phyloP scores from a whole-genome alignment of 2,888 invertebrate genomes.

The Cryptophagus acutangulus region DNA sequence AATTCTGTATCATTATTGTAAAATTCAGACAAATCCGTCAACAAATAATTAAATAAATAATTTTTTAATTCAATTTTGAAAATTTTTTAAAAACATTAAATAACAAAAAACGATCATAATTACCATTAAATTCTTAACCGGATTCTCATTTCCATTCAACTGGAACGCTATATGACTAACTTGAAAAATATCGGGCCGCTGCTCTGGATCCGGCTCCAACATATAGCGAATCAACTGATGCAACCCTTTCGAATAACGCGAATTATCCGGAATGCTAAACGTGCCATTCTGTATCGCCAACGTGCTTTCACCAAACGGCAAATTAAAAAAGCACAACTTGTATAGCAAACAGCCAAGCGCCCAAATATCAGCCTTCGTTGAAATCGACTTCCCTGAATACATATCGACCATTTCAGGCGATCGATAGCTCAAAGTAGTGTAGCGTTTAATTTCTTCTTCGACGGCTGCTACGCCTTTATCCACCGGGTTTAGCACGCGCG shows the following conservation, averaged over 20 bases:
- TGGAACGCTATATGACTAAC: slow-evolving; percentile 70
- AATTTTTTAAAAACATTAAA: slow-evolving; percentile 4
- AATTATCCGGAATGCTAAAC: slow-evolving; percentile 78
- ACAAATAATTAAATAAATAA: too few relatives aligned
- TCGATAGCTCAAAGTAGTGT: slow-evolving; percentile 85
- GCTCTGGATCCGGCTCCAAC: slow-evolving; percentile 77
- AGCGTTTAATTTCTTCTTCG: slow-evolving; percentile 82
- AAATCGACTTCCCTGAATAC: slow-evolving; percentile 75
- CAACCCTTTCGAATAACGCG: slow-evolving; percentile 65
- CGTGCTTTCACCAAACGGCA: slow-evolving; percentile 90
- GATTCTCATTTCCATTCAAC: slow-evolving; percentile 66
- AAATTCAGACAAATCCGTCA: too few relatives aligned
- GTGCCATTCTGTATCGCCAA: slow-evolving; percentile 87
- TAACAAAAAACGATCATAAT: slow-evolving; percentile 43
- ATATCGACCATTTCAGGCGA: slow-evolving; percentile 93
- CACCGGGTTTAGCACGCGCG: slow-evolving; percentile 64
- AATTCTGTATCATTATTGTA: too few relatives aligned
- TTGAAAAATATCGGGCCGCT: slow-evolving; percentile 83
- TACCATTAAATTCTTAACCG: slow-evolving; percentile 76
- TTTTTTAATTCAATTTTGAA: too few relatives aligned
- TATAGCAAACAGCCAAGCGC: slow-evolving; percentile 84
- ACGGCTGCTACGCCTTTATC: slow-evolving; percentile 63
- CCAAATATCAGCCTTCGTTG: slow-evolving; percentile 87
- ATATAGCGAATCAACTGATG: slow-evolving; percentile 75
- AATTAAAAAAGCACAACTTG: slow-evolving; percentile 81